Base-by-base conservation (phyloP, 2,888 invertebrate genomes). In the Lordiphosa andalusiaca region DNA sequence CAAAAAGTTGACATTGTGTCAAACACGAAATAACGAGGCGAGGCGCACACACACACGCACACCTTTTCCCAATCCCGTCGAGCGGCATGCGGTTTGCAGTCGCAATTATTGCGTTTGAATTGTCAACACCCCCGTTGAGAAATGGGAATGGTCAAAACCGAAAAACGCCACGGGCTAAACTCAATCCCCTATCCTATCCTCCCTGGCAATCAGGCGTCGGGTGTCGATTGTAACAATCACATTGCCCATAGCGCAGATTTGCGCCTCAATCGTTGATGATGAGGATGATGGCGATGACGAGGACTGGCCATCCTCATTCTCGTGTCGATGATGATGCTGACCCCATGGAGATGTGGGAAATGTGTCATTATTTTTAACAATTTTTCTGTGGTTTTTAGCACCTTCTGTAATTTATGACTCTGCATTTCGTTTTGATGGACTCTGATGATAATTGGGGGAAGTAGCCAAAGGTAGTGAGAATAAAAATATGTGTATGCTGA, bases 51-150 rank as follows among this genome's bases (percentile, higher is more conserved):
- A 48, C 37, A 48, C 30, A 38, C 37, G 9, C 6, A 69, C 78
- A 82, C 83, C 78, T 81, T 84, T 58, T 30, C 25, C 47, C 47
- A 62, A 36, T 36, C 66, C 56, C 49, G 41, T 19, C 47, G 67
- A 76, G 69, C 73, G 66, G 36, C 64, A 64, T 73, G 73, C 71
- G 63, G 73, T 80, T 65, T 76, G 40, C 67, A 61, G 63, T 84
- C 85, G 80, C 81, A 81, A 81, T 81, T 81, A 84, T 81, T 85
- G 85, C 81, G 80, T 81, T 81, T 75, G 85, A 85, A 85, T 81
- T 81, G 81, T 81, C 81, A 85, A 85, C 81, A 81, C 85, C 81
- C 81, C 80, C 71, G 65, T 66, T 41, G 67, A 55, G 65, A 57
- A 55, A 25, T 56, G 69, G 30, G 57, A 47, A 42, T 55, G 84